Evolutionary conservation across 2,113 vertebrate species (phyloP).

Genomic region (Oenanthe melanoleuca): DNA sequence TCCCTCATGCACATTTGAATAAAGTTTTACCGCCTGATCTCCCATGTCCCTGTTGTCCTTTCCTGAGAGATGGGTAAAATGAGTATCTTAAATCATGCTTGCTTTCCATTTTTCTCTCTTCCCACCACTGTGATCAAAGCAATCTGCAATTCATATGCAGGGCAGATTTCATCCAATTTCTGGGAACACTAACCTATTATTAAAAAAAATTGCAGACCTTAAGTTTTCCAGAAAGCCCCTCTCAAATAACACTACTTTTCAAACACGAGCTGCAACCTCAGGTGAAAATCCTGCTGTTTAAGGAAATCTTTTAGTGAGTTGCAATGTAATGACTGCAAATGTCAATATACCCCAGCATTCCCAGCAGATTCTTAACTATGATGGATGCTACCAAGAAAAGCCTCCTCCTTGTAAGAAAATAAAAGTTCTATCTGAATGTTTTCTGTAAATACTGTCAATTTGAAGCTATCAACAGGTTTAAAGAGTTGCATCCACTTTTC

Average conservation of each 20-base stretch:
- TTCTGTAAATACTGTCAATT: not conserved
- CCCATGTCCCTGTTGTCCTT: accelerated
- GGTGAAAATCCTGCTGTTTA: not conserved
- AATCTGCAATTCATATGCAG: not conserved
- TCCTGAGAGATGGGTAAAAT: not conserved
- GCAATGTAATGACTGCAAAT: not conserved
- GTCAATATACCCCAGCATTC: not conserved
- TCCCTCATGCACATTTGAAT: not conserved
- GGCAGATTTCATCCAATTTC: not conserved
- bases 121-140: not conserved
- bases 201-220: not conserved
- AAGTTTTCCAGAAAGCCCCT: not conserved
- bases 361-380: not conserved
- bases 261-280: not conserved
- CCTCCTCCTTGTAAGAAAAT: not conserved
- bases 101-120: not conserved
- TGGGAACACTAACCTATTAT: not conserved
- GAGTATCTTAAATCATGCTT: not conserved
- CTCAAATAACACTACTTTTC: not conserved
- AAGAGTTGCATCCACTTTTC: not conserved
- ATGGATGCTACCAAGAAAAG: not conserved
- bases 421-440: not conserved
- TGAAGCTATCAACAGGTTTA: not conserved
- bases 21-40: not conserved
- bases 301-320: not conserved